Percentiles rank a stretch among this genome's conserved stretches.
phyloP scores from a whole-genome alignment of 2,888 invertebrate species.

The Pocota personata region DNA sequence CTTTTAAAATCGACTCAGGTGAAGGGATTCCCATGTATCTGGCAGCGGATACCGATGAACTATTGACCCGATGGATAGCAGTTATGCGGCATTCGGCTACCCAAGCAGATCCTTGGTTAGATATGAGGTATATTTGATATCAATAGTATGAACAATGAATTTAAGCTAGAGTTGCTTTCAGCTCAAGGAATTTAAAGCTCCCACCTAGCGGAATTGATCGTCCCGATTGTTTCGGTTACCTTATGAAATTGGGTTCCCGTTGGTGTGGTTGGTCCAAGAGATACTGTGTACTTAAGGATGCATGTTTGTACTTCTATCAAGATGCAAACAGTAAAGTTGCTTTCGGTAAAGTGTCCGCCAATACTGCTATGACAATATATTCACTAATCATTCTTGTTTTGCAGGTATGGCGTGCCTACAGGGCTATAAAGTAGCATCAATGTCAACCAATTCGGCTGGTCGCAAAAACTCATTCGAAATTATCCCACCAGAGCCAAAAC shows the following conservation, averaged over 20 bases:
- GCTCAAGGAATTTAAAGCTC: slow-evolving; percentile 90
- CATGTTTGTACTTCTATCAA: slow-evolving; percentile 96
- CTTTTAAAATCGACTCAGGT: slow-evolving; percentile 88
- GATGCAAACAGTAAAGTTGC: slow-evolving; percentile 94
- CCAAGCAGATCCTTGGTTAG: slow-evolving; percentile 88
- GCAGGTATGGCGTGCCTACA: slow-evolving; percentile 96
- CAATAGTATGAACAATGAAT: not conserved
- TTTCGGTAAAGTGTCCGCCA: slow-evolving; percentile 87
- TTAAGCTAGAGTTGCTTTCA: slow-evolving; percentile 77
- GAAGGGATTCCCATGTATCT: slow-evolving; percentile 90
- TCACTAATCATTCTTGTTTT: slow-evolving; percentile 69
- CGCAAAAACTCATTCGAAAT: slow-evolving; percentile 96
- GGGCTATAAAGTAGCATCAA: slow-evolving; percentile 91
- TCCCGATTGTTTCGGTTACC: slow-evolving; percentile 96
- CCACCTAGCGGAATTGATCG: slow-evolving; percentile 91
- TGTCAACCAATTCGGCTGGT: slow-evolving; percentile 90
- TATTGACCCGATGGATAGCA: slow-evolving; percentile 90
- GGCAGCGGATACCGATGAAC: slow-evolving; percentile 90
- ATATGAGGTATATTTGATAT: slow-evolving; percentile 80
- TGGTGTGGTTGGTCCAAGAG: slow-evolving; percentile 95
- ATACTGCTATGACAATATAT: not conserved
- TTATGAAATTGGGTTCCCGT: slow-evolving; percentile 92
- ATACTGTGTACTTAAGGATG: slow-evolving; percentile 97
- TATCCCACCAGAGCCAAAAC: slow-evolving; percentile 92
- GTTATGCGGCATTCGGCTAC: slow-evolving; percentile 91